Base-by-base conservation (phyloP, 2,888 invertebrate genomes). In the Andricus quercusramuli region DNA sequence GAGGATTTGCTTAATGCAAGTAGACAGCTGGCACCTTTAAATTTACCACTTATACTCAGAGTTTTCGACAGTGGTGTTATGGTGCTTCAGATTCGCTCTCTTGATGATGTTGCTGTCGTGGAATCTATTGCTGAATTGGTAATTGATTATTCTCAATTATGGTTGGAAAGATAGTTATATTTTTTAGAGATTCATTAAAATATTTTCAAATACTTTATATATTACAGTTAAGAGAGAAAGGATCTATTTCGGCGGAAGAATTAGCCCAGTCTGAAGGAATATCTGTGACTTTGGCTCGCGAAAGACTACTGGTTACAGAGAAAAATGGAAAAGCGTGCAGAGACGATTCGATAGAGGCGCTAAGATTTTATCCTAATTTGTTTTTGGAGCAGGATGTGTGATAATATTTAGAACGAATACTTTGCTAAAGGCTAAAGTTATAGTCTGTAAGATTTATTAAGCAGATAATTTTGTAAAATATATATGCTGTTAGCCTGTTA, bases 1-100 rank as follows among this genome's bases (percentile, higher is more conserved):
- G 99, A 99, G 93, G 99, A 99, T 94, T 94, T 99, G 86, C 93
- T 99, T 66, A 96, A 97, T 93, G 99, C 99, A 25, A 99, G 99
- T 94, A 95, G 95, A 93, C 95, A 94, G 84, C 93, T 97, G 89
- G 95, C 94, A 83, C 93, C 94, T 9, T 93, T 96, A 82, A 94
- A 93, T 86, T 95, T 97, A 78, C 96, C 97, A 4, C 94, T 97
- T 90, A 96, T 96, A 80, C 93, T 99, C 59, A 95, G 96, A 82
- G 95, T 95, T 86, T 99, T 99, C 93, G 97, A 97, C 74, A 98
- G 98, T 88, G 99, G 99, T n/a, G 98, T 99, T 1, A 97, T 97
- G 94, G 98, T 99, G 6, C 93, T 99, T 22, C 98, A 99, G 92
- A 93, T 98, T 64, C 95, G 95, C 85, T 95, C 96, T 64, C 95